phyloP scores from a whole-genome alignment of 2,113 vertebrate genomes.

The Columba livia region DNA sequence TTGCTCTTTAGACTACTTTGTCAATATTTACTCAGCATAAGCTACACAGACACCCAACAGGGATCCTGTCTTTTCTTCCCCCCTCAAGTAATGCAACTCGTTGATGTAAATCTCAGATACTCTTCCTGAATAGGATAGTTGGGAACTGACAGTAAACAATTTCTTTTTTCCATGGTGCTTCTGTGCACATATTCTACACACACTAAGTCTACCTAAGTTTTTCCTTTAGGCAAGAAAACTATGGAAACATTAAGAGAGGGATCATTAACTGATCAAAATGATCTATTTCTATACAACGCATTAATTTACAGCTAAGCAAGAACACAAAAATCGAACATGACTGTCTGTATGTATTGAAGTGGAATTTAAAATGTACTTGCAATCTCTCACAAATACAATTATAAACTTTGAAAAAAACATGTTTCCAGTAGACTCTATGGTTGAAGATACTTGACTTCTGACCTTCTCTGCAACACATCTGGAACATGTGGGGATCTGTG shows the following conservation, averaged over 20 bases:
- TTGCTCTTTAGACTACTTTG: slow-evolving; percentile 84
- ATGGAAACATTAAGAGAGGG: background rate
- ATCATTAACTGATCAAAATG: background rate
- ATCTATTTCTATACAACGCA: background rate
- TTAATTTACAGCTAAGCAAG: background rate
- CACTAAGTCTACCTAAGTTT: background rate
- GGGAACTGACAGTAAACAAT: slow-evolving; percentile 12
- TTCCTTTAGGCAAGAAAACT: background rate
- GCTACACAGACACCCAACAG: slow-evolving; percentile 69
- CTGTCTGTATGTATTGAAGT: background rate
- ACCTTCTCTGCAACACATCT: background rate
- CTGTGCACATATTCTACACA: background rate
- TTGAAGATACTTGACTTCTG: background rate
- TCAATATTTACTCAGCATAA: slow-evolving; percentile 83
- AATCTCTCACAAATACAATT: background rate
- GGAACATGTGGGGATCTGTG: background rate
- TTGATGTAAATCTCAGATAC: slow-evolving; percentile 28
- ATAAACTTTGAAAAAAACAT: background rate
- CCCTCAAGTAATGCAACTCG: slow-evolving; percentile 33
- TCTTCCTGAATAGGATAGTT: slow-evolving; percentile 3
- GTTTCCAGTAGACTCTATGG: background rate
- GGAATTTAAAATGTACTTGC: background rate
- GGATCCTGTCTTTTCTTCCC: slow-evolving; percentile 54
- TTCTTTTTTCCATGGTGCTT: background rate
- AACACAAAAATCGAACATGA: background rate